These are phyloP conservation scores for Meloidogyne exigua DNA, from an alignment of 1,140 invertebrate species.

Conservation along the genomic window DNA sequence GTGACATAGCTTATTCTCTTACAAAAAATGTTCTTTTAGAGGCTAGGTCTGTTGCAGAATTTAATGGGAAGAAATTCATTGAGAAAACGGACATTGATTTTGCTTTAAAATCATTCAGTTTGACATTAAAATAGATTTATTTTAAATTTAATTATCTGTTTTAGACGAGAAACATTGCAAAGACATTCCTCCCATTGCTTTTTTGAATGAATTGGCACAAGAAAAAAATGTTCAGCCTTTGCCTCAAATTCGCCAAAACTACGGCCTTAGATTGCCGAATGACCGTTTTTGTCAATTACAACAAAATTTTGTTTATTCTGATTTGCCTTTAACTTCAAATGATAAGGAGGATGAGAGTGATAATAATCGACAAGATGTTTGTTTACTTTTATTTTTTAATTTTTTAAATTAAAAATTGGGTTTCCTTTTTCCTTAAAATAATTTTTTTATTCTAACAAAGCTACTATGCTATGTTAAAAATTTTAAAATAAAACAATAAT, in stretches of 20 bases:
- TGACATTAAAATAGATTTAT: constrained; percentile 6
- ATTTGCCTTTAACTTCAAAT: not conserved
- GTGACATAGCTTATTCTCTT: constrained; percentile 36
- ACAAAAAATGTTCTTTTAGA: constrained; percentile 41
- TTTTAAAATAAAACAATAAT: too few relatives aligned
- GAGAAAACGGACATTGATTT: constrained; percentile 42
- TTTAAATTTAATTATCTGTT: too few relatives aligned
- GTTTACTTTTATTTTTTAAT: constrained; percentile 1
- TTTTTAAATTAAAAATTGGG: not conserved
- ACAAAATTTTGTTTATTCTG: constrained; percentile 35
- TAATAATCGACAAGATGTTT: not conserved
- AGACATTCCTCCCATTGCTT: constrained; percentile 25
- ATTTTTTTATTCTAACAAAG: too few relatives aligned
- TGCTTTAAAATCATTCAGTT: constrained; percentile 40
- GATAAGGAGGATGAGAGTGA: not conserved
- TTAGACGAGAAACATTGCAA: constrained; percentile 28
- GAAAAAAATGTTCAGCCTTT: constrained; percentile 39
- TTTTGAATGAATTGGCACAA: constrained; percentile 35
- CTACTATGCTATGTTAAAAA: too few relatives aligned
- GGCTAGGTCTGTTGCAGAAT: constrained; percentile 41
- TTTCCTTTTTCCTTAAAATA: too few relatives aligned
- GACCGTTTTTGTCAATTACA: constrained; percentile 47
- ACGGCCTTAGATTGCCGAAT: constrained; percentile 41
- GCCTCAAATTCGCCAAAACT: constrained; percentile 46
- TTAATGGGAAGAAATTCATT: constrained; percentile 39